Conservation (phyloP, 2,888 invertebrate species). For the Drosophila sordidula region DNA sequence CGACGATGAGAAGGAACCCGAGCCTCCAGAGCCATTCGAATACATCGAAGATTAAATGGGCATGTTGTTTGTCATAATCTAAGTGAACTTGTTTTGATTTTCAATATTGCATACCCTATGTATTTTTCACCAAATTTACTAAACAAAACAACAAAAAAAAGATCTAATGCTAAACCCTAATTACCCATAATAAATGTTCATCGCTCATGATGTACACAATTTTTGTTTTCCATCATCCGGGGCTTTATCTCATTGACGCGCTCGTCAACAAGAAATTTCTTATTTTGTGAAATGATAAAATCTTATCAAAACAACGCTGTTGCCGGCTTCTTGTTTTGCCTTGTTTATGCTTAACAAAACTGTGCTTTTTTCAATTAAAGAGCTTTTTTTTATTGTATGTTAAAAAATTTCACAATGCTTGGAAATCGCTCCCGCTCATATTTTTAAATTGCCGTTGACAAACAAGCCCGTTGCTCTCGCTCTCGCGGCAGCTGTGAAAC, state of each 20-base stretch:
- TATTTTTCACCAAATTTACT: constrained; percentile 64
- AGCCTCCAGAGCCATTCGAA: constrained; percentile 98
- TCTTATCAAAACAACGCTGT: constrained; percentile 18
- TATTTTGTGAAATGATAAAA: constrained; percentile 26
- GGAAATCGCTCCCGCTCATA: constrained; percentile 42
- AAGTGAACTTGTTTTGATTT: constrained; percentile 56
- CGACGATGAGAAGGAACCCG: constrained; percentile 98
- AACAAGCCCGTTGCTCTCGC: constrained; percentile 20
- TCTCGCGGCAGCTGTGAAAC: constrained; percentile 2
- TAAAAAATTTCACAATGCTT: constrained; percentile 62
- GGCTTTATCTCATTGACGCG: constrained; percentile 1
- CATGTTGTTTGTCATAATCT: constrained; percentile 79
- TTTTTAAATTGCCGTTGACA: constrained; percentile 34
- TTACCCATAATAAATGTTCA: constrained; percentile 61
- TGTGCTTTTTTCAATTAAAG: constrained; percentile 14
- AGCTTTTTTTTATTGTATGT: constrained; percentile 32
- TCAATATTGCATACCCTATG: constrained; percentile 53
- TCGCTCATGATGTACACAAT: constrained; percentile 64
- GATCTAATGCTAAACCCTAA: constrained; percentile 61
- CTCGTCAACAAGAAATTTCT: constrained; percentile 9
- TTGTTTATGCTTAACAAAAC: constrained; percentile 1
- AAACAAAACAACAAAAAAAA: constrained; percentile 35
- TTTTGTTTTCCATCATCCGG: not conserved
- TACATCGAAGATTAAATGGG: constrained; percentile 91
- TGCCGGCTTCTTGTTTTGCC: not conserved